Conservation (phyloP, 2,797 vertebrate species). For the Fringilla coelebs region DNA sequence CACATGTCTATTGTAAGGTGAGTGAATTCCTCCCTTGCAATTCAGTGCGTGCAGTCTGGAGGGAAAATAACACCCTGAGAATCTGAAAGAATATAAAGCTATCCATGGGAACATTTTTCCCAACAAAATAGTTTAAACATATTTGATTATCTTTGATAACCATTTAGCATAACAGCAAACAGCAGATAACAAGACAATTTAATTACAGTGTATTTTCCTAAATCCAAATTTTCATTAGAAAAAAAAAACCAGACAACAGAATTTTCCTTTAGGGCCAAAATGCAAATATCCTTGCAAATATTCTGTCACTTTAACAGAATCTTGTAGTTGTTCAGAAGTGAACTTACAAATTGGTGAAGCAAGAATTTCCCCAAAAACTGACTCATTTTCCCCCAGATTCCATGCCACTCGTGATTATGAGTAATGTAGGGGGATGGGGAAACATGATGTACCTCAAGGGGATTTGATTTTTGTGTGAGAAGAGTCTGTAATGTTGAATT, state of each 20-base stretch:
- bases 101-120: neutral
- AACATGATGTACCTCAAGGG: neutral
- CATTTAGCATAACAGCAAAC: neutral
- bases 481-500: neutral
- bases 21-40: neutral
- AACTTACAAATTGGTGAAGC: neutral
- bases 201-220: neutral
- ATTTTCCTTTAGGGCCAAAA: neutral
- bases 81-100: neutral
- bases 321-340: neutral
- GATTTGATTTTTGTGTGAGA: neutral
- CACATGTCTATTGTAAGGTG: neutral
- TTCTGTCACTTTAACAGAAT: neutral
- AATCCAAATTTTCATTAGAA: neutral
- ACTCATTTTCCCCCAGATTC: neutral
- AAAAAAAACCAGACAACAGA: neutral
- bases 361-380: neutral
- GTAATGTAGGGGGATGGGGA: neutral
- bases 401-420: neutral
- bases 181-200: neutral
- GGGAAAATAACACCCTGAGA: neutral
- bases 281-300: neutral
- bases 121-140: neutral
- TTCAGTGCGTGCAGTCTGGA: neutral
- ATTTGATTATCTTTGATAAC: neutral